Conservation (phyloP, 92 coral and sea anemone species). For the Epizoanthus ramosus region DNA sequence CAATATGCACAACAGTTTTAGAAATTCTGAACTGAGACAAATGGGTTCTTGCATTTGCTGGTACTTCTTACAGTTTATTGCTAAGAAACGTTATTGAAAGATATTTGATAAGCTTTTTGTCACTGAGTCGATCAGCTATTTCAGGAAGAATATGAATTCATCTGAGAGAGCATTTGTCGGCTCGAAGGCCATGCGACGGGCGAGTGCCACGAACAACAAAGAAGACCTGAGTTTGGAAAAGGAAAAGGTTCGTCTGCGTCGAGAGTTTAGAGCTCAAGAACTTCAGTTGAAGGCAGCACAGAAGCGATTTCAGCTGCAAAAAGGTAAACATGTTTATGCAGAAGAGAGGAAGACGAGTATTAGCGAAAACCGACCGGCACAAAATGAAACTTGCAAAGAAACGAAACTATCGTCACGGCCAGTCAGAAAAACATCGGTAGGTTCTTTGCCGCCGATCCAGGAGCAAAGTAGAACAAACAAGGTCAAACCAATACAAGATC, state of each 20-base stretch:
- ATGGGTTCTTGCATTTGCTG: too few species aligned
- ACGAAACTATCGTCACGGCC: neutral
- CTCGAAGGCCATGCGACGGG: slow-evolving; percentile 29
- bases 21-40: too few species aligned
- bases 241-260: slow-evolving; percentile 32
- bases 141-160: slow-evolving; percentile 4
- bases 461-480: neutral
- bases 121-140: too few species aligned
- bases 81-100: too few species aligned
- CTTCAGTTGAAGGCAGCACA: slow-evolving; percentile 29
- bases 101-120: too few species aligned
- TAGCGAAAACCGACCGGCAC: neutral
- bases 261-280: slow-evolving; percentile 34
- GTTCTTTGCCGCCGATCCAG: slow-evolving; percentile 22
- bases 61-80: too few species aligned
- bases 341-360: neutral
- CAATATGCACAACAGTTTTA: neutral
- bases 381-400: slow-evolving; percentile 6
- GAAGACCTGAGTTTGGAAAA: slow-evolving; percentile 29
- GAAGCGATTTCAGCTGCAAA: slow-evolving; percentile 32
- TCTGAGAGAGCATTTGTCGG: neutral
- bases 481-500: neutral
- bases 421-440: neutral
- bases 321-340: slow-evolving; percentile 14
- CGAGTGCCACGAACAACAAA: slow-evolving; percentile 8